Evolutionary conservation across 2,888 invertebrate species (phyloP).

Genomic region (Diadromus collaris): DNA sequence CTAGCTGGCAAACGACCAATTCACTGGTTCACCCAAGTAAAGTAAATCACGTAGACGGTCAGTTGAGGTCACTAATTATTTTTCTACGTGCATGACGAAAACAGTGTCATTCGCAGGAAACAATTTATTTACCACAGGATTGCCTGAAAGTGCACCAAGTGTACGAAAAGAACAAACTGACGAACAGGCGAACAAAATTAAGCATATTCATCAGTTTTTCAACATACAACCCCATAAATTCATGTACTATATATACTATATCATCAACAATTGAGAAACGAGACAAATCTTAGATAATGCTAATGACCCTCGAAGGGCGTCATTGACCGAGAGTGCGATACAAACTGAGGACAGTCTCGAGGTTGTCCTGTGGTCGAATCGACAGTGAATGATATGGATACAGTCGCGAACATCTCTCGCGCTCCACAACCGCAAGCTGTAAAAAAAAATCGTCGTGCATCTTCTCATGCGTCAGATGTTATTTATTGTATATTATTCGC

Average conservation of each 20-base stretch:
- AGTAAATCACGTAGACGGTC: too few relatives aligned
- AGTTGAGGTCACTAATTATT: too few relatives aligned
- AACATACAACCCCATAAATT: too few relatives aligned
- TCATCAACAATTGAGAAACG: not conserved
- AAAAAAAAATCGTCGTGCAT: not conserved
- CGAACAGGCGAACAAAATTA: too few relatives aligned
- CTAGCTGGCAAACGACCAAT: too few relatives aligned
- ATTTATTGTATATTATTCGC: slow-evolving; percentile 36
- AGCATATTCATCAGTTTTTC: too few relatives aligned
- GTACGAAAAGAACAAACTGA: too few relatives aligned
- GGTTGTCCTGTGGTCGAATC: slow-evolving; percentile 50
- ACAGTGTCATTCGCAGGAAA: too few relatives aligned
- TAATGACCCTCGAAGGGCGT: slow-evolving; percentile 25
- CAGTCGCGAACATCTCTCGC: slow-evolving; percentile 22
- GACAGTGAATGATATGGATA: slow-evolving; percentile 42
- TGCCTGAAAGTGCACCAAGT: too few relatives aligned
- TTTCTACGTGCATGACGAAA: too few relatives aligned
- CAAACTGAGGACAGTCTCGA: slow-evolving; percentile 18
- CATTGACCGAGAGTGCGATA: slow-evolving; percentile 36
- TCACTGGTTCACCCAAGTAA: too few relatives aligned
- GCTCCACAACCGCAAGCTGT: slow-evolving; percentile 26
- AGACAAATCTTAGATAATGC: slow-evolving; percentile 2
- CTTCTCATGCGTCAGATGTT: slow-evolving; percentile 29
- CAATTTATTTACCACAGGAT: too few relatives aligned
- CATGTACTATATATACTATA: not conserved